Percentiles rank a stretch among this genome's conserved stretches.
Conservation (phyloP, 2,113 vertebrate genomes). For the Balaenoptera acutorostrata region DNA sequence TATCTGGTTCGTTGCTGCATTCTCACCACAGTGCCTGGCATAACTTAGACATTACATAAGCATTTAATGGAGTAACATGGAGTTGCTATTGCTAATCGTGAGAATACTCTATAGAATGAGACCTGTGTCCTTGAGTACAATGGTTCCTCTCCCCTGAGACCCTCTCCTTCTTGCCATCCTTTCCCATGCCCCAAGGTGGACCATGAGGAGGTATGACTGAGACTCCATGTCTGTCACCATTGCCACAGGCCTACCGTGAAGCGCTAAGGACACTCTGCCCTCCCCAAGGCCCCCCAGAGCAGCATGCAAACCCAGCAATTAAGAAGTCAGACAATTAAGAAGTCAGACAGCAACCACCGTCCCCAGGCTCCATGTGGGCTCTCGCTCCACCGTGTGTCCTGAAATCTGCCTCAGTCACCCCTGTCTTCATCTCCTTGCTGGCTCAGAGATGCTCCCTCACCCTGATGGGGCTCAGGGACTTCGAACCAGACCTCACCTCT, state of each 20-base stretch:
- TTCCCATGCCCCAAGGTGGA: not conserved
- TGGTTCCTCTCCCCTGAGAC: not conserved
- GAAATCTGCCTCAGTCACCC: not conserved
- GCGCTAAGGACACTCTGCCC: not conserved
- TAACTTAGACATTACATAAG: not conserved
- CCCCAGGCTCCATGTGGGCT: not conserved
- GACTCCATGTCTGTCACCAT: not conserved
- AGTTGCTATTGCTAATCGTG: not conserved
- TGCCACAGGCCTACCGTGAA: not conserved
- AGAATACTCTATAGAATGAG: not conserved
- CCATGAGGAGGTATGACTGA: not conserved
- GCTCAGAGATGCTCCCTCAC: not conserved
- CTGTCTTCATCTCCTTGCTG: not conserved
- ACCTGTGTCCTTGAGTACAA: not conserved
- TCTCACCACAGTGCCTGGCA: not conserved
- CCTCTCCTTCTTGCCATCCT: not conserved
- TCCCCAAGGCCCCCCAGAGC: not conserved
- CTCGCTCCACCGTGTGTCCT: not conserved
- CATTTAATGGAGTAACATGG: not conserved
- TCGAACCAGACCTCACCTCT: not conserved
- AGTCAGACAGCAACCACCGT: too few relatives aligned
- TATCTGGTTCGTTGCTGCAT: not conserved
- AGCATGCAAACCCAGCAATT: not conserved
- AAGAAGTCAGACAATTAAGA: not conserved
- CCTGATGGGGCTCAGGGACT: not conserved